These are phyloP conservation scores for Planiliza haematocheilus DNA, from an alignment of 2,113 vertebrate species.

Conservation along the genomic window DNA sequence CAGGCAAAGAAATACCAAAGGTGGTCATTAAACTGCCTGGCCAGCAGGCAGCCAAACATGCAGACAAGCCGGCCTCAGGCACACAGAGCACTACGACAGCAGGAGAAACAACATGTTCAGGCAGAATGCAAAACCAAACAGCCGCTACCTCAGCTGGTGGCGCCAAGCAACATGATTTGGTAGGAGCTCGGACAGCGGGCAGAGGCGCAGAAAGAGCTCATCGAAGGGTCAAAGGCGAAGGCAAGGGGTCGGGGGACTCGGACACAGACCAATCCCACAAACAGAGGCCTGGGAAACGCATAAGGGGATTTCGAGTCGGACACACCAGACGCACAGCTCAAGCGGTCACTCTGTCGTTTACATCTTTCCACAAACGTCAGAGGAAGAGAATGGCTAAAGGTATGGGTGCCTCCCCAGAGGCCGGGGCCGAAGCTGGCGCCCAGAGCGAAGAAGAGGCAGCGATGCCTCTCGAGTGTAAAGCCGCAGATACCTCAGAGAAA, in stretches of 20 bases:
- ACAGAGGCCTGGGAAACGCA: constrained; percentile 35
- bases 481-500: constrained; percentile 28
- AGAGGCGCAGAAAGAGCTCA: constrained; percentile 50
- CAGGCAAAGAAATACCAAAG: constrained; percentile 51
- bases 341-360: constrained; percentile 27
- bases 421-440: constrained; percentile 57
- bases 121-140: constrained; percentile 36
- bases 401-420: constrained; percentile 62
- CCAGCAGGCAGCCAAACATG: constrained; percentile 47
- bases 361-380: constrained; percentile 53
- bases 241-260: constrained; percentile 26
- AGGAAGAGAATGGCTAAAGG: constrained; percentile 51
- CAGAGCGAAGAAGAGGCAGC: constrained; percentile 58
- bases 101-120: constrained; percentile 13
- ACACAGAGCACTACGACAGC: constrained; percentile 13
- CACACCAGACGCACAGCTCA: constrained; percentile 39
- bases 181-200: constrained; percentile 48
- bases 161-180: constrained; percentile 55
- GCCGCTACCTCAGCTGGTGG: constrained; percentile 42
- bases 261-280: constrained; percentile 37
- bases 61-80: constrained; percentile 34
- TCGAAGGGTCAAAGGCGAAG: constrained; percentile 30
- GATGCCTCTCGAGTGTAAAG: constrained; percentile 56
- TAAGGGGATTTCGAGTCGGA: constrained; percentile 34
- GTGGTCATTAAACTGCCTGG: constrained; percentile 60